Evolutionary conservation across 2,113 vertebrate species (phyloP).

Genomic region (Engystomops pustulosus): DNA sequence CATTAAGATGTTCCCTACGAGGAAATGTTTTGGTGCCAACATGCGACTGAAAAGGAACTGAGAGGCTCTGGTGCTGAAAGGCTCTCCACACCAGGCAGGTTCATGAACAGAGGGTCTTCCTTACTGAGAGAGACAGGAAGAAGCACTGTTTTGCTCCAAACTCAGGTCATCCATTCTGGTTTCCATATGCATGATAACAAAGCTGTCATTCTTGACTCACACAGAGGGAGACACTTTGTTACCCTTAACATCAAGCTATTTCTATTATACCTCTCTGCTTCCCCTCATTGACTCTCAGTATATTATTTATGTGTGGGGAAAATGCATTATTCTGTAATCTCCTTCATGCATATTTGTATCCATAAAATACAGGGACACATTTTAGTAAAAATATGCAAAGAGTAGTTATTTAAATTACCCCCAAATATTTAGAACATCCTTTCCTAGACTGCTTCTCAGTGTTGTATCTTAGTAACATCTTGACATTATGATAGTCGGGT

Average conservation of each 20-base stretch:
- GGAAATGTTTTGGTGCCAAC: slow-evolving; percentile 59
- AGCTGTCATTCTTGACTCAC: slow-evolving; percentile 64
- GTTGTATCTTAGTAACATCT: too few species aligned
- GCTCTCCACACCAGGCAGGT: slow-evolving; percentile 12
- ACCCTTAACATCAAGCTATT: neutral
- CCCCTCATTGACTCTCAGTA: neutral
- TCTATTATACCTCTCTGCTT: slow-evolving; percentile 19
- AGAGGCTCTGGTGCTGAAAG: slow-evolving; percentile 24
- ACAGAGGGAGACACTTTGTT: slow-evolving; percentile 23
- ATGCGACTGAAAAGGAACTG: slow-evolving; percentile 45
- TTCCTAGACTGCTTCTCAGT: too few species aligned
- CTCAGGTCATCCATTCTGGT: slow-evolving; percentile 53
- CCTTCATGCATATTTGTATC: neutral
- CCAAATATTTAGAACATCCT: too few species aligned
- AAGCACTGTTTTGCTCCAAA: slow-evolving; percentile 47
- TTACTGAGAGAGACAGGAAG: slow-evolving; percentile 59
- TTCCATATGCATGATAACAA: slow-evolving; percentile 73
- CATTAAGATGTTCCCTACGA: slow-evolving; percentile 61
- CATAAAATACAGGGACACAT: too few species aligned
- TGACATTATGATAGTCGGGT: too few species aligned
- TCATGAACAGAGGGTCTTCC: slow-evolving; percentile 44
- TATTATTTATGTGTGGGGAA: slow-evolving; percentile 30
- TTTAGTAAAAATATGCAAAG: too few species aligned
- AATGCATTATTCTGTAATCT: neutral
- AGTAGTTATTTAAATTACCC: too few species aligned